A percentile compares a stretch with the other conserved stretches of the same genome.
These are phyloP conservation scores for Araneus ventricosus DNA, from an alignment of 1,140 invertebrate species.

Conservation along the genomic window DNA sequence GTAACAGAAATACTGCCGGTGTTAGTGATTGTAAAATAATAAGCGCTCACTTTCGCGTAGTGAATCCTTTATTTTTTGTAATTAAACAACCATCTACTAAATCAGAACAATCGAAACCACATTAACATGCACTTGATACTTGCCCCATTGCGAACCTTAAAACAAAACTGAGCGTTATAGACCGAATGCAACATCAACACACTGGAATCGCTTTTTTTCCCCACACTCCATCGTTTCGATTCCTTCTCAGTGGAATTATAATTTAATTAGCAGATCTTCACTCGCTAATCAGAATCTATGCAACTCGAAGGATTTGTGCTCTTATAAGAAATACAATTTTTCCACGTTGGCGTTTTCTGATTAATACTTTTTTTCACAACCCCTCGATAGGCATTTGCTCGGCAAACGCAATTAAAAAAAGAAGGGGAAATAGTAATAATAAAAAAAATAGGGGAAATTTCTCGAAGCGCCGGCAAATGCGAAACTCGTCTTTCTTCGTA, in stretches of 20 bases:
- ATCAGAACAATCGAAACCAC: background rate
- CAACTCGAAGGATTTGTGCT: constrained; percentile 42
- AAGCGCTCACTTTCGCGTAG: no score
- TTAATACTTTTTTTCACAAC: constrained; percentile 68
- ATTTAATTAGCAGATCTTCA: constrained; percentile 74
- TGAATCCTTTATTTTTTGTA: background rate
- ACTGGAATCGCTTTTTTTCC: background rate
- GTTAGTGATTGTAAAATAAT: no score
- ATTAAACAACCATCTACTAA: background rate
- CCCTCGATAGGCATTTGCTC: constrained; percentile 63
- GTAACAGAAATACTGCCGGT: no score
- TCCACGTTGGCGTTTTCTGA: constrained; percentile 64
- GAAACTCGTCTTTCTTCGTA: constrained; percentile 54
- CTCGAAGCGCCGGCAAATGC: constrained; percentile 11
- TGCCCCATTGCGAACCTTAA: background rate
- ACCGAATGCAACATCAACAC: background rate
- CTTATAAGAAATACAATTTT: constrained; percentile 71
- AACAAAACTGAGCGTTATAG: background rate
- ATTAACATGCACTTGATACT: background rate
- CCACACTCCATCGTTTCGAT: background rate
- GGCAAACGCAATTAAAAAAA: constrained; percentile 68
- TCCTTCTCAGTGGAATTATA: constrained; percentile 57
- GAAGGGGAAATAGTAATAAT: background rate
- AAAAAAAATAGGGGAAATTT: background rate
- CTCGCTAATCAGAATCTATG: constrained; percentile 70